Evolutionary conservation across 2,888 invertebrate species (phyloP).

Genomic region (Epinotia nisella): DNA sequence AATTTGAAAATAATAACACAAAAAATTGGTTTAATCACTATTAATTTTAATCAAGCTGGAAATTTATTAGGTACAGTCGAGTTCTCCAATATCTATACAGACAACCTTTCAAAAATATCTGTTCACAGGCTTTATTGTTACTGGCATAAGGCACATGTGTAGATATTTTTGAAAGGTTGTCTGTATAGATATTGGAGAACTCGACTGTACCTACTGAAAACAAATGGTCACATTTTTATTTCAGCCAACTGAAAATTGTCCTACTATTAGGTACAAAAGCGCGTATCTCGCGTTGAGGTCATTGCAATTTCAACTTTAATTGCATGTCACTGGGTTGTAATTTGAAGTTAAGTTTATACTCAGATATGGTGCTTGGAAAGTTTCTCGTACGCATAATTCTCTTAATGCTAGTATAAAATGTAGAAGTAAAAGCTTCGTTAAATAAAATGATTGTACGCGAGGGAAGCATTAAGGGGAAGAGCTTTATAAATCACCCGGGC

Average conservation of each 20-base stretch:
- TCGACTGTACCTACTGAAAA: conserved; percentile 2
- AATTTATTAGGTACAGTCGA: neutral
- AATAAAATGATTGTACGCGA: conserved; percentile 16
- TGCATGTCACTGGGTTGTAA: neutral
- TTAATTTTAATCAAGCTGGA: neutral
- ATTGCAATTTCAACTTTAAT: neutral
- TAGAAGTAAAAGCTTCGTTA: conserved; percentile 24
- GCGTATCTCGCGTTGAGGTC: neutral
- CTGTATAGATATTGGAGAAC: too few relatives aligned
- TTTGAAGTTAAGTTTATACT: neutral
- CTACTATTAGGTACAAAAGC: neutral
- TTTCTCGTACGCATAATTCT: conserved; percentile 8
- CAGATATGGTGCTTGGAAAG: neutral
- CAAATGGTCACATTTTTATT: conserved; percentile 1
- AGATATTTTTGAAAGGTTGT: too few relatives aligned
- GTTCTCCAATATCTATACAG: too few relatives aligned
- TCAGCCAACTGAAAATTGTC: neutral
- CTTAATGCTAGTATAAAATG: conserved; percentile 24
- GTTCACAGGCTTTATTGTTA: too few relatives aligned
- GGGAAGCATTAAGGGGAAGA: conserved; percentile 21
- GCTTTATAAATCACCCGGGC: conserved; percentile 16
- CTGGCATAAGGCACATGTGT: too few relatives aligned
- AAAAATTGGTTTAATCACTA: neutral
- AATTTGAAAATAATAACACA: neutral
- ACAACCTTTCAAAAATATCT: too few relatives aligned